Conservation (phyloP, 2,113 vertebrate genomes). For the Myotis yumanensis region DNA sequence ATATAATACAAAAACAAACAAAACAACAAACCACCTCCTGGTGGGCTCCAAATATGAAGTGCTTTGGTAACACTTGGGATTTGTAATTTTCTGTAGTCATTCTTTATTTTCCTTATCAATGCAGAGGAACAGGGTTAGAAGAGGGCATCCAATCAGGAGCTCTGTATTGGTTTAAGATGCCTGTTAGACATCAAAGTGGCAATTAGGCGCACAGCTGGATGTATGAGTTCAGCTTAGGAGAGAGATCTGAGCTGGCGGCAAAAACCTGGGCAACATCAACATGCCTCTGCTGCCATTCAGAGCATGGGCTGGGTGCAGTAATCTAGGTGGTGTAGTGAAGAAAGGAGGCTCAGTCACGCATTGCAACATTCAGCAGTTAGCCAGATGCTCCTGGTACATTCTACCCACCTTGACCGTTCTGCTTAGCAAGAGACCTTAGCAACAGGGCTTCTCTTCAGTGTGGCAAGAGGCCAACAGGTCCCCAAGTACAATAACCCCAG, state of each 20-base stretch:
- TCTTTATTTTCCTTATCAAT: background rate
- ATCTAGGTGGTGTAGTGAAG: no score
- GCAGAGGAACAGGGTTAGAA: background rate
- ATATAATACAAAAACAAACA: background rate
- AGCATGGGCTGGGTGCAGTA: background rate
- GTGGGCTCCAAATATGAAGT: background rate
- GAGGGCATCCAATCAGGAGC: background rate
- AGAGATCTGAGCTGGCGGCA: background rate
- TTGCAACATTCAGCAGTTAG: background rate
- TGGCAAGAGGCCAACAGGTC: background rate
- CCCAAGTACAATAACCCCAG: background rate
- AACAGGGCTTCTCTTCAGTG: background rate
- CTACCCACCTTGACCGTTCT: background rate
- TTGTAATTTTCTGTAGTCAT: background rate
- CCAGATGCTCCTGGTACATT: background rate
- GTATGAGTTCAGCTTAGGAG: background rate
- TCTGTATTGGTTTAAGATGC: background rate
- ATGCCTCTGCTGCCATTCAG: rapidly evolving
- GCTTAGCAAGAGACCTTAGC: no score
- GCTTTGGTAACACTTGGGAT: background rate
- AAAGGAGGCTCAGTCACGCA: background rate
- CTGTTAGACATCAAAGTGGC: no score
- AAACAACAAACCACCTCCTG: background rate
- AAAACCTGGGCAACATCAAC: no score
- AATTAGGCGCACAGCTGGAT: background rate